Evolutionary conservation across 64 coral and sea anemone genomes (phyloP).

Genomic region (Hydrozoanthus tunicans): DNA sequence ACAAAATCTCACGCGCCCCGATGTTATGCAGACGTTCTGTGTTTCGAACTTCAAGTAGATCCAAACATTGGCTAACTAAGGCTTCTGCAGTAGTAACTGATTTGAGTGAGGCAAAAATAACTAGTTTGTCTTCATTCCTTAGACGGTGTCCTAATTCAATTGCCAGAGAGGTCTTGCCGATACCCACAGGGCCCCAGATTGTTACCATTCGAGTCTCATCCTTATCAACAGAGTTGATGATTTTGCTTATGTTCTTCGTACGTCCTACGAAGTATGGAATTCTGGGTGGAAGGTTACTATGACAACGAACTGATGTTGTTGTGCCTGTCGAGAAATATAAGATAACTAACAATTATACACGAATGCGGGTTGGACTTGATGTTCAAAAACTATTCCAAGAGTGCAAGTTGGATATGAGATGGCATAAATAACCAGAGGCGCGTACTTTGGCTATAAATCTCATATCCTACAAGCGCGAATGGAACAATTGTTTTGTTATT

Average conservation of each 20-base stretch:
- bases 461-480: no score
- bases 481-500: no score
- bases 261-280: background rate
- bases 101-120: background rate
- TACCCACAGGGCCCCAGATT: background rate
- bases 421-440: no score
- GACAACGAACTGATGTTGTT: background rate
- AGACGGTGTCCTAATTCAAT: background rate
- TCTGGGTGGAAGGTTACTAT: background rate
- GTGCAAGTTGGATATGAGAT: background rate
- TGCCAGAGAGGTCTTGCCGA: slow-evolving; percentile 3
- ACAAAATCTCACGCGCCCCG: background rate
- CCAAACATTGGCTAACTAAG: background rate
- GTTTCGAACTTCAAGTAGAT: background rate
- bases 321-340: background rate
- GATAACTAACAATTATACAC: background rate
- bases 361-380: background rate
- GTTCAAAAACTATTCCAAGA: background rate
- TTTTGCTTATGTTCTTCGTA: background rate
- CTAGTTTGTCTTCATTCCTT: background rate
- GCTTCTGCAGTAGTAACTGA: background rate
- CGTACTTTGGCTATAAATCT: no score
- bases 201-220: background rate
- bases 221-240: background rate
- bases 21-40: background rate